These are phyloP conservation scores for Andrena haemorrhoa DNA, from an alignment of 2,888 invertebrate genomes.

Conservation along the genomic window DNA sequence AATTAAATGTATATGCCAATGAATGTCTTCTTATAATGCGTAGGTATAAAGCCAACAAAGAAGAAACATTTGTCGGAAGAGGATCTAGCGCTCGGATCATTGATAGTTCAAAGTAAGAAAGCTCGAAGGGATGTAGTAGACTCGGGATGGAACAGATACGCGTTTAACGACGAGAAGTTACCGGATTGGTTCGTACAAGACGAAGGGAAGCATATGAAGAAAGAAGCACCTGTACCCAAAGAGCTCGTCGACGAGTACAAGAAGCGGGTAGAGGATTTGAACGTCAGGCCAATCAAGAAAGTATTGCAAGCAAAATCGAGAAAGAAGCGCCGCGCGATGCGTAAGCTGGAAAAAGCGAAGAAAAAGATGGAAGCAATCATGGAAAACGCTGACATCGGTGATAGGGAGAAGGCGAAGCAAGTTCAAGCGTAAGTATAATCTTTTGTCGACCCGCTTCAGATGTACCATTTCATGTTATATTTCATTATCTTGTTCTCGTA, in stretches of 20 bases:
- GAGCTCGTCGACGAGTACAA: constrained; percentile 94
- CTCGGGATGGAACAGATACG: constrained; percentile 96
- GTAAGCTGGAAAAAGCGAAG: constrained; percentile 95
- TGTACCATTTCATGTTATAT: constrained; percentile 24
- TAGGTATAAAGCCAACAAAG: constrained; percentile 86
- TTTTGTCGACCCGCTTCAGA: background rate
- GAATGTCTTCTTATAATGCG: constrained; percentile 47
- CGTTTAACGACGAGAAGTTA: constrained; percentile 95
- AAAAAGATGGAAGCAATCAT: constrained; percentile 98
- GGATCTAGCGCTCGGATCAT: constrained; percentile 96
- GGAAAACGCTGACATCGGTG: constrained; percentile 95
- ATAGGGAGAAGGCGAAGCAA: constrained; percentile 96
- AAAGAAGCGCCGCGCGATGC: constrained; percentile 96
- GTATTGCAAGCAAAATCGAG: constrained; percentile 99
- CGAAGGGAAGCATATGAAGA: constrained; percentile 95
- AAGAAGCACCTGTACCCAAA: constrained; percentile 94
- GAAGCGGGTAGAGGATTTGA: constrained; percentile 93
- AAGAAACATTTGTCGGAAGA: constrained; percentile 92
- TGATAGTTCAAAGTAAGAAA: constrained; percentile 96
- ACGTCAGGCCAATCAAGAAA: constrained; percentile 98
- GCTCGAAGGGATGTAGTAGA: constrained; percentile 95
- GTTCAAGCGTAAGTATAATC: constrained; percentile 91
- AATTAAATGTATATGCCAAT: constrained; percentile 1
- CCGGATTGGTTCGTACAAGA: constrained; percentile 99
- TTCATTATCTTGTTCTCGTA: constrained; percentile 79